phyloP scores from a whole-genome alignment of 2,113 vertebrate genomes.

The Archocentrus centrarchus region DNA sequence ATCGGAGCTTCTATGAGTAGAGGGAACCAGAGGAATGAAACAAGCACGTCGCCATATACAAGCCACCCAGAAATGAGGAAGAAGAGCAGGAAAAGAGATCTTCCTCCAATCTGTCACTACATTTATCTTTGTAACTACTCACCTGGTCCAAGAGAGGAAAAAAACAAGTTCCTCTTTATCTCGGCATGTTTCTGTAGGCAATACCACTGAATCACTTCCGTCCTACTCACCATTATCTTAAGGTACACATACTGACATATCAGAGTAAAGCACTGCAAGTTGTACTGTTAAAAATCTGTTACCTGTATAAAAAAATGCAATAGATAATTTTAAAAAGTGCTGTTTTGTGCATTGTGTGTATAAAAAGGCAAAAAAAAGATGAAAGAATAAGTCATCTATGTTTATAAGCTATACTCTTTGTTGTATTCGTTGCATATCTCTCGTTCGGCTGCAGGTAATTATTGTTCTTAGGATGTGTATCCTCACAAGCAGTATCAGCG shows the following conservation, averaged over 20 bases:
- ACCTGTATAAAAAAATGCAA: conserved; percentile 67
- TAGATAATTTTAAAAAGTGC: conserved; percentile 67
- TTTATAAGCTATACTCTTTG: conserved; percentile 61
- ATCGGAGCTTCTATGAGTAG: conserved; percentile 74
- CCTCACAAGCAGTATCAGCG: conserved; percentile 26
- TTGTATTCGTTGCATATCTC: conserved; percentile 60
- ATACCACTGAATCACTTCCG: background rate
- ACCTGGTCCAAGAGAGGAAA: conserved; percentile 24
- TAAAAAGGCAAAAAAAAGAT: conserved; percentile 23
- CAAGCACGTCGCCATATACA: background rate
- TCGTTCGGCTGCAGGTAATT: conserved; percentile 41
- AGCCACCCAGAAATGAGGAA: background rate
- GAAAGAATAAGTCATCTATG: conserved; percentile 14
- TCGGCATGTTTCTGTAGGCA: conserved; percentile 66
- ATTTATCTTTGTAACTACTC: background rate
- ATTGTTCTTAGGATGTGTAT: conserved; percentile 30
- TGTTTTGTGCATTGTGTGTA: conserved; percentile 75
- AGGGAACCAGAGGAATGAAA: background rate
- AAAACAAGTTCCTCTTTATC: background rate
- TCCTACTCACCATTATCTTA: background rate
- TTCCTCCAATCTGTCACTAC: background rate
- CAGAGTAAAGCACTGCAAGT: conserved; percentile 47
- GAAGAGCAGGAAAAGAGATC: conserved; percentile 17
- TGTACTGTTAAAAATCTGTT: conserved; percentile 57
- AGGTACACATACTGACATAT: conserved; percentile 25